phyloP scores from a whole-genome alignment of 2,113 vertebrate genomes.

The Pseudopipra pipra region DNA sequence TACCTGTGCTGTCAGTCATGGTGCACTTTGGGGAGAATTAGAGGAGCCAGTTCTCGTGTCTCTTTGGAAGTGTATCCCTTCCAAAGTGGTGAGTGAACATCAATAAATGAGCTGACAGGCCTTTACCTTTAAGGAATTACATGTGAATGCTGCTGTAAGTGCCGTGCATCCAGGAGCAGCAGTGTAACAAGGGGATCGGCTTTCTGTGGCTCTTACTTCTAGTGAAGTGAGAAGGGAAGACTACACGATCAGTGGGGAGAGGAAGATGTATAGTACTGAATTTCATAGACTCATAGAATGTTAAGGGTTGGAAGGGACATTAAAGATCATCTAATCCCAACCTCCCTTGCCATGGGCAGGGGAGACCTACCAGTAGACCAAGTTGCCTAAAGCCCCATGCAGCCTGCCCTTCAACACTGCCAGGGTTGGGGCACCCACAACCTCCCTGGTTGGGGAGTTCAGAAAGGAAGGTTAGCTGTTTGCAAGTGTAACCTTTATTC shows the following conservation, averaged over 20 bases:
- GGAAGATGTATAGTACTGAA: background rate
- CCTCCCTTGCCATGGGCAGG: no score
- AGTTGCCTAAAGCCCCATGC: background rate
- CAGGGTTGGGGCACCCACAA: background rate
- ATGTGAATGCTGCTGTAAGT: background rate
- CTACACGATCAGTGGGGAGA: accelerated
- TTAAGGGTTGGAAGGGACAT: background rate
- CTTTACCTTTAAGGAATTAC: background rate
- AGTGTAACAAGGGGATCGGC: background rate
- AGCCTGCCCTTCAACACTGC: background rate
- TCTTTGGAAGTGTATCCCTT: background rate
- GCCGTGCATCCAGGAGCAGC: background rate
- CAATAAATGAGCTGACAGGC: background rate
- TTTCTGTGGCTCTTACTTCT: background rate
- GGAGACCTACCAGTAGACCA: background rate
- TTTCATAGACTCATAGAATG: background rate
- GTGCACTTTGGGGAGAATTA: background rate
- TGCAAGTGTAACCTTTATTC: background rate
- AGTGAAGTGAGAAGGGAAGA: background rate
- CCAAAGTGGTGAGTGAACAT: background rate
- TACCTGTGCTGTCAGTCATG: background rate
- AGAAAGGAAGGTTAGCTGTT: background rate
- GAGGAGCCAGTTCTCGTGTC: background rate
- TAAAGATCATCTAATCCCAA: background rate
- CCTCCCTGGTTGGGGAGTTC: background rate